Evolutionary conservation across 2,888 invertebrate species (phyloP), one percentile per base, ranked within the genome.

Genomic region (Caenorhabditis uteleia): DNA sequence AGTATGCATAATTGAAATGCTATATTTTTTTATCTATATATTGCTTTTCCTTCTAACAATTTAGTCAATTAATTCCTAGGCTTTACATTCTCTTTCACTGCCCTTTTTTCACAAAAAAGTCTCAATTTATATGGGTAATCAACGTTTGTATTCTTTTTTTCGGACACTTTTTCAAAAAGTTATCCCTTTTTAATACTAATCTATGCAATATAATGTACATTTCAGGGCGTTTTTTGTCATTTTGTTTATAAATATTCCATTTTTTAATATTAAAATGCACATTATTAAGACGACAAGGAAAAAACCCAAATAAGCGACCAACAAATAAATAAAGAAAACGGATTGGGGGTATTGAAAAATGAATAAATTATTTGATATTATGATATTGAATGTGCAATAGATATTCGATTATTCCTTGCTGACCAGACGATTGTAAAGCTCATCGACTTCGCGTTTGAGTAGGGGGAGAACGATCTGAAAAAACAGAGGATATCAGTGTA

Each of bases 361-460:
- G 31, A 21, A 34, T 57, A n/a, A n/a, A n/a, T n/a, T n/a, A n/a
- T n/a, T n/a, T n/a, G n/a, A n/a, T n/a, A n/a, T n/a, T n/a, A n/a
- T n/a, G n/a, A n/a, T n/a, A n/a, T n/a, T n/a, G n/a, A n/a, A n/a
- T n/a, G n/a, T n/a, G n/a, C n/a, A n/a, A n/a, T n/a, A n/a, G n/a
- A n/a, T n/a, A n/a, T n/a, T n/a, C n/a, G n/a, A 59, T 33, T 70
- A 48, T 27, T 75, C 73, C 18, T 56, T 56, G 42, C 57, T 61
- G 43, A 72, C 48, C 16, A 77, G 61, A 29, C 70, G 71, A 16
- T 59, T 44, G 49, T 70, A 73, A 38, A 78, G 62, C 42, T 67
- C 55, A 36, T 79, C 70, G 20, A 80, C 73, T 49, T 80, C 80
- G 18, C 49, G 68, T 61, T 75, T 73, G 31, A 80, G 58, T 31